Percentiles rank a stretch among this genome's conserved stretches.
Evolutionary conservation across 2,888 invertebrate species (phyloP).

Genomic region (Limnephilus lunatus): DNA sequence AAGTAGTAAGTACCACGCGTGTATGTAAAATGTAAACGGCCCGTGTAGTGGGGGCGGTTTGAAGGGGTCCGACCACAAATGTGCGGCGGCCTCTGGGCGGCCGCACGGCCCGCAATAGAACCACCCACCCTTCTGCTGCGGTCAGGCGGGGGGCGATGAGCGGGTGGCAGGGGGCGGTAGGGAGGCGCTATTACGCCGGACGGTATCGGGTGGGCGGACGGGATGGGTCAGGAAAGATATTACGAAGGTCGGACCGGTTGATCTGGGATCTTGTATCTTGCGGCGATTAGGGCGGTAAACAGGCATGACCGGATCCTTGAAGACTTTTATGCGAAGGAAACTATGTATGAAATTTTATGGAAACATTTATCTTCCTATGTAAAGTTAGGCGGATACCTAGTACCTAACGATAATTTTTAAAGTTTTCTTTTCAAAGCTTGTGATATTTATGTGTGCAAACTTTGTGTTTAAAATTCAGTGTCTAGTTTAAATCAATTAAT

Average conservation of each 20-base stretch:
- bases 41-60: constrained; percentile 44
- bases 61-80: constrained; percentile 57
- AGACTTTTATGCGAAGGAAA: not conserved
- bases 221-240: constrained; percentile 8
- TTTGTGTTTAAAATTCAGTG: too few species aligned
- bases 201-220: not conserved
- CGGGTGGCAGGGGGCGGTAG: not conserved
- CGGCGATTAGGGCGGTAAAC: not conserved
- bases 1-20: not conserved
- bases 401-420: too few species aligned
- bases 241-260: constrained; percentile 9
- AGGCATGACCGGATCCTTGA: not conserved
- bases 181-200: not conserved
- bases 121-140: constrained; percentile 32
- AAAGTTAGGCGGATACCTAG: too few species aligned
- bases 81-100: constrained; percentile 59
- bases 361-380: too few species aligned
- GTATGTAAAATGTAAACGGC: constrained; percentile 46
- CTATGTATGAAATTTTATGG: not conserved
- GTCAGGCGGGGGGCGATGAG: constrained; percentile 5
- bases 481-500: too few species aligned
- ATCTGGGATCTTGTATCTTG: not conserved
- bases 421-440: too few species aligned
- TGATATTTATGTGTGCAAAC: too few species aligned
- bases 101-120: constrained; percentile 57